Conservation (phyloP, 2,113 vertebrate species). For the Acrocephalus arundinaceus region DNA sequence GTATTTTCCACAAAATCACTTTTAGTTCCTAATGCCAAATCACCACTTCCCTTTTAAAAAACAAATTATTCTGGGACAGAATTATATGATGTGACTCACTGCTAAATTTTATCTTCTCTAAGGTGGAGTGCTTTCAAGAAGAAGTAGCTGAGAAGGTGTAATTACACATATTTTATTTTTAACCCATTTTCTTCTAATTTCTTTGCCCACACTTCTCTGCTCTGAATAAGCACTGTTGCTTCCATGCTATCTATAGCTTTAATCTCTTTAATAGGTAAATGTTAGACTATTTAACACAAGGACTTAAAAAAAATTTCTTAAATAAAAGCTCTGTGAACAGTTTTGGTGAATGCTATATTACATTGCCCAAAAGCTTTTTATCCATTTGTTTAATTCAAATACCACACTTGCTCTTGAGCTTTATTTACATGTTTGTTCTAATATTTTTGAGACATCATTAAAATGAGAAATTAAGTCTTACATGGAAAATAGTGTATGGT, state of each 20-base stretch:
- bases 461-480: background rate
- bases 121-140: background rate
- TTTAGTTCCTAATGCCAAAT: background rate
- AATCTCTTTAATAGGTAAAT: background rate
- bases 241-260: background rate
- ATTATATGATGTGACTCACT: conserved; percentile 22
- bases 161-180: conserved; percentile 5
- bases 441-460: background rate
- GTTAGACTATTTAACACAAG: background rate
- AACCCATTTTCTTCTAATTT: conserved; percentile 2
- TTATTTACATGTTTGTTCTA: background rate
- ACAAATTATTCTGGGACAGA: background rate
- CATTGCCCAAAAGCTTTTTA: background rate
- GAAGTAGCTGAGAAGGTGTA: background rate
- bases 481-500: background rate
- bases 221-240: background rate
- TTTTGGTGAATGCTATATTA: background rate
- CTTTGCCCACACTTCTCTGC: background rate
- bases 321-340: background rate
- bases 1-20: background rate
- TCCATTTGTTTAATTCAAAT: background rate
- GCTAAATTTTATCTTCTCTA: conserved; percentile 7
- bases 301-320: background rate
- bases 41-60: background rate
- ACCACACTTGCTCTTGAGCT: background rate